Conservation (phyloP, 2,113 vertebrate species). For the Pteropus alecto region DNA sequence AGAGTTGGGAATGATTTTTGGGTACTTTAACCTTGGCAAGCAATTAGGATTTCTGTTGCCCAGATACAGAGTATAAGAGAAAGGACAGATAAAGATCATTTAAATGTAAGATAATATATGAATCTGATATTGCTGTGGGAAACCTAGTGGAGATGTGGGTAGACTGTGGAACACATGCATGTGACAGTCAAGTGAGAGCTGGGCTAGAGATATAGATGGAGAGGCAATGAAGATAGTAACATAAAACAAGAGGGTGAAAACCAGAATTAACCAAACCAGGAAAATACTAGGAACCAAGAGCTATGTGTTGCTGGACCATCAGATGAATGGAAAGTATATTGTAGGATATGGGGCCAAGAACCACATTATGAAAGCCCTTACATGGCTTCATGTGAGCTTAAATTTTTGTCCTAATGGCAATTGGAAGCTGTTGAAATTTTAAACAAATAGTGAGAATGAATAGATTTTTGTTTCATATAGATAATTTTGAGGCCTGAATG, state of each 20-base stretch:
- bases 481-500: neutral
- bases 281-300: neutral
- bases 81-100: neutral
- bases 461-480: neutral
- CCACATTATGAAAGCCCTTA: neutral
- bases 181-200: neutral
- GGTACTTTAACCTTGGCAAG: neutral
- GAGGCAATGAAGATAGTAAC: neutral
- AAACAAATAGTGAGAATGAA: neutral
- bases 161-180: neutral
- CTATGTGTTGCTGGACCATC: neutral
- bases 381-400: neutral
- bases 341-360: neutral
- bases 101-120: neutral
- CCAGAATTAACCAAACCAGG: neutral
- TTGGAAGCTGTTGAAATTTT: neutral
- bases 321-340: neutral
- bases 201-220: neutral
- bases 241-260: neutral
- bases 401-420: neutral
- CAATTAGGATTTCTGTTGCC: neutral
- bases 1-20: neutral
- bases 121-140: neutral
- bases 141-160: neutral
- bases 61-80: neutral